Base-by-base conservation (phyloP, 2,888 invertebrate genomes). In the Parasteatoda lunata region DNA sequence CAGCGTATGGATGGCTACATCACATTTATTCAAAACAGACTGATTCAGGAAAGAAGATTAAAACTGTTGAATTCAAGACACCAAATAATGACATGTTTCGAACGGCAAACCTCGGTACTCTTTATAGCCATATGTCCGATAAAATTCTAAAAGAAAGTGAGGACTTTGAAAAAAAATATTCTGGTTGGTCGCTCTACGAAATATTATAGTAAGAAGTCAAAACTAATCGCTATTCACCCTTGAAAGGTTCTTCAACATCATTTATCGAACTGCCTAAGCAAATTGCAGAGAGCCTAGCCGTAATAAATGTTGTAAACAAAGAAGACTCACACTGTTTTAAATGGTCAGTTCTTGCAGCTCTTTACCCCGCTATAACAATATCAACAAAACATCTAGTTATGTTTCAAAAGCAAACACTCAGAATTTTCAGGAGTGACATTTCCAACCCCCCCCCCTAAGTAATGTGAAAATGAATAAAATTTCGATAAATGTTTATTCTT, bases 81-180 rank as follows among this genome's bases (percentile, higher is more conserved):
- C 4, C 59, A 13, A 59, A 7, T 59, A 59, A 59, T 4, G 13
- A 13, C 13, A 13, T 59, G 9, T 59, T 59, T 13, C 13, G 4
- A 59, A 7, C 59, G 13, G 13, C 59, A 59, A 13, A 59, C 13
- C 9, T 59, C 59, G 5, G 3, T 13, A 13, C 9, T 7, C 13
- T 59, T 9, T 59, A 59, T 59, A 13, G 13, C 5, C 11, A 59
- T 13, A 59, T 7, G 59, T 13, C 9, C 9, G 59, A 59, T 6
- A 59, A 59, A 59, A 59, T 59, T 13, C 4, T 59, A 13, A 13
- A 4, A 30, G 64, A 64, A 65, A 7, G 47, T n/a, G 48, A 11
- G 45, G 65, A 64, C n/a, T 76, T 75, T n/a, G 64, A 30, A 30
- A 30, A 30, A 30, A 30, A 75, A n/a, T 64, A 75, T 7, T 75